Evolutionary conservation across 2,888 invertebrate genomes (phyloP).

Genomic region (Diplazon laetatorius): DNA sequence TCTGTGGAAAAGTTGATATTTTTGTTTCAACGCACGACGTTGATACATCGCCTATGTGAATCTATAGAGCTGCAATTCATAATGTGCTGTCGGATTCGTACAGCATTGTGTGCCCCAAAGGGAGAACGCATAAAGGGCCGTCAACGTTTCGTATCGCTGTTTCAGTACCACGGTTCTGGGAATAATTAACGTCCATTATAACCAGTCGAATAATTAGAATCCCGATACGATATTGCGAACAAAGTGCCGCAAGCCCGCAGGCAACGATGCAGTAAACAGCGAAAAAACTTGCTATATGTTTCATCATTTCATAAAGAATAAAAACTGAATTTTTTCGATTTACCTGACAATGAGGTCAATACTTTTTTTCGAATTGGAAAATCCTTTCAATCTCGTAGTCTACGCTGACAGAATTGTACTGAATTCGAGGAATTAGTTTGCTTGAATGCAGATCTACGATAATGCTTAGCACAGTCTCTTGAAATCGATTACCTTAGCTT

Average conservation of each 20-base stretch:
- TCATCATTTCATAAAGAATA: conserved; percentile 44
- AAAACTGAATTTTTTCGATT: conserved; percentile 30
- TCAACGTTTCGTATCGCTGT: conserved; percentile 1
- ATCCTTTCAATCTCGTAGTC: conserved; percentile 8
- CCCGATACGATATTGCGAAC: conserved; percentile 3
- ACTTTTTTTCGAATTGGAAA: conserved; percentile 34
- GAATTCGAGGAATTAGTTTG: conserved; percentile 19
- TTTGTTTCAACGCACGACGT: too few relatives aligned
- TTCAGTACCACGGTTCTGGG: background rate
- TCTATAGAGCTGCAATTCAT: background rate
- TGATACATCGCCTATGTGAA: background rate
- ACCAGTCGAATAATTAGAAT: conserved; percentile 13
- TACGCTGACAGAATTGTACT: conserved; percentile 29
- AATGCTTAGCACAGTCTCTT: conserved; percentile 28
- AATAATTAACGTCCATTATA: conserved; percentile 23
- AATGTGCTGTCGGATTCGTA: background rate
- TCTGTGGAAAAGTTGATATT: too few relatives aligned
- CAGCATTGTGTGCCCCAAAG: background rate
- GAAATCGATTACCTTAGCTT: too few relatives aligned
- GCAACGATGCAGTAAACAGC: background rate
- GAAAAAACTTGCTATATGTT: background rate
- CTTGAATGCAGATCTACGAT: conserved; percentile 7
- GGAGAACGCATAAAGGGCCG: background rate
- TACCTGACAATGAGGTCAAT: conserved; percentile 39
- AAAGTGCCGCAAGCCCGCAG: background rate